Percentiles rank a stretch among this genome's conserved stretches.
Conservation (phyloP, 2,797 vertebrate species). For the Sebastes dallii region DNA sequence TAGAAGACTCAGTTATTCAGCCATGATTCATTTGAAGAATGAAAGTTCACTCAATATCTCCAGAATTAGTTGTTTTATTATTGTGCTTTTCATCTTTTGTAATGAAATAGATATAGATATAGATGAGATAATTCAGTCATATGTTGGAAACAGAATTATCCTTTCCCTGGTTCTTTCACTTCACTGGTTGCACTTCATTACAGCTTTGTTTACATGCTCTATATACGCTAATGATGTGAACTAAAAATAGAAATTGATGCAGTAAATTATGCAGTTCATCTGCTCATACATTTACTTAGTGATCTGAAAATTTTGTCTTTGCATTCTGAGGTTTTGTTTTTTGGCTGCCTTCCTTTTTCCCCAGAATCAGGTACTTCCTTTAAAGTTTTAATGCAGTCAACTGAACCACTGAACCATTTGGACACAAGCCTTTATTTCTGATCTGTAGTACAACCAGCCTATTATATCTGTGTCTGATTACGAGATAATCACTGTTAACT, state of each 20-base stretch:
- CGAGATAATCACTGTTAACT: not conserved
- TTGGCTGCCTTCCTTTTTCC: not conserved
- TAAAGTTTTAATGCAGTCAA: not conserved
- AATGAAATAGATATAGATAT: not conserved
- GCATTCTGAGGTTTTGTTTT: not conserved
- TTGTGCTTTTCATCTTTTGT: constrained; percentile 1
- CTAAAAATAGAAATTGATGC: constrained; percentile 51
- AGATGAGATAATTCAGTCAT: not conserved
- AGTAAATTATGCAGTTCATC: constrained; percentile 28
- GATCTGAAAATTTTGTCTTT: constrained; percentile 1
- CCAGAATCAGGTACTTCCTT: not conserved
- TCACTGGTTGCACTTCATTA: constrained; percentile 30
- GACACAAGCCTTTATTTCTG: not conserved
- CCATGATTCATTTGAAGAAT: not conserved
- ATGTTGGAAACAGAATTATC: not conserved
- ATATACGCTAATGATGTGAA: constrained; percentile 45
- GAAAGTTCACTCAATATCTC: not conserved
- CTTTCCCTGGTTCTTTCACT: constrained; percentile 18
- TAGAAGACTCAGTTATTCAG: not conserved
- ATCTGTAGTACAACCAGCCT: not conserved
- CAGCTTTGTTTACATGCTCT: constrained; percentile 48
- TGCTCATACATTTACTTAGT: constrained; percentile 7
- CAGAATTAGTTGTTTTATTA: not conserved
- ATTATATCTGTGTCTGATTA: constrained; percentile 25
- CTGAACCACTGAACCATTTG: not conserved